Base-by-base conservation (phyloP, 2,888 invertebrate genomes). In the Melolontha melolontha region DNA sequence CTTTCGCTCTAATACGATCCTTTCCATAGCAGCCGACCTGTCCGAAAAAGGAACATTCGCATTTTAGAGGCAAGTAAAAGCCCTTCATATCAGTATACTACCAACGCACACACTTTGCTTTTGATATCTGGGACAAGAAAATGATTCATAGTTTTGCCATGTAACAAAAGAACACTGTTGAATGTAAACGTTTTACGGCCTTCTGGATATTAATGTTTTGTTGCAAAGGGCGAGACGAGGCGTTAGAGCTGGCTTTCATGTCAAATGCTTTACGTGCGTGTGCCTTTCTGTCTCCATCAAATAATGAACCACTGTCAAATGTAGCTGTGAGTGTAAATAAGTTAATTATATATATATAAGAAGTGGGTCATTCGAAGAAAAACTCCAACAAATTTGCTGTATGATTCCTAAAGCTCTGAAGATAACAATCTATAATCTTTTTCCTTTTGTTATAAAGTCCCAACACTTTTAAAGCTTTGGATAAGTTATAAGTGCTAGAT, bases 181-280 rank as follows among this genome's bases (percentile, higher is more conserved):
- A 54, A 54, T 40, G 59, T 44, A 44, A 59, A 44, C 44, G 59
- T 59, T 59, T 29, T 22, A 59, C 59, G 59, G 29, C 44, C 44
- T 44, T 29, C 59, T 59, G 59, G 44, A 59, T 59, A 59, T 59
- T 59, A 59, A 59, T 59, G 59, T 59, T 59, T 59, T 44, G 44
- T 59, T 59, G 59, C 42, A 16, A 47, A 17, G 47, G 8, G 59
- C n/a, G 22, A 6, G 17, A 44, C 6, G 44, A 12, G 29, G 59
- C 34, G 34, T 34, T 34, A 2, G 34, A 10, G 41, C 44, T 40
- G 59, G 29, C 44, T 29, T 44, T 29, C 59, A 44, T 40, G 59
- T 59, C 59, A 59, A 59, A 44, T 44, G 57, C 27, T 57, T 57
- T 44, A 55, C 17, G 42, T 55, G 41, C 39, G 39, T 14, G 16